Evolutionary conservation across 2,797 vertebrate species (phyloP), one percentile per base, ranked within the genome.

Genomic region (Notolabrus celidotus): DNA sequence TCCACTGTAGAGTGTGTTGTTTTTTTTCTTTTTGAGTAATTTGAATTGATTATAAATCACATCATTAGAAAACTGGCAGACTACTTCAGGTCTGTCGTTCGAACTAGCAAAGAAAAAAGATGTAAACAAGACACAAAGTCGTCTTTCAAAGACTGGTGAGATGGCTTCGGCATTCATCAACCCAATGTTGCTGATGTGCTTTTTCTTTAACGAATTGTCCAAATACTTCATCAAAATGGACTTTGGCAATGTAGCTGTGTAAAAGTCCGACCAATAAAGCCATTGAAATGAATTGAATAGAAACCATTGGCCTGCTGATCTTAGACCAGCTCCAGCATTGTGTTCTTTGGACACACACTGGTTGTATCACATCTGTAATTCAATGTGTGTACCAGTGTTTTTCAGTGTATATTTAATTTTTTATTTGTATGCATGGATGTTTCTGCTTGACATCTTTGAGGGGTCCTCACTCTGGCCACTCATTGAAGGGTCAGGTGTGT

Each of bases 11-110:
- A 38, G 7, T 9, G 38, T 33, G 0, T 63, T 19, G 0, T 8
- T 57, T 60, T 6, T 33, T 0, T 63, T 19, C 0, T 8, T 57
- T 60, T 6, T 12, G 45, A 36, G 4, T 34, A 15, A 22, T 33
- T 8, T 39, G 7, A 54, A 46, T 51, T 39, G 27, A 70, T 61
- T 43, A 29, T 17, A 43, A 52, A 63, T 20, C 16, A 31, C 22
- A 20, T 20, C 8, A 54, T 73, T 68, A 63, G 46, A 12, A 50
- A 60, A 45, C 10, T 22, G n/a, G 9, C 10, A 63, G 22, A 41
- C 36, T 22, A 27, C 0, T 5, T 7, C 27, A 2, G 15, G 15
- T 51, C 27, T 10, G 16, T 50, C 15, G 42, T 42, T 62, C 39
- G 12, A 22, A 47, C n/a, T 20, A 16, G 5, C 22, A 11, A 25